Percentiles rank a stretch among this genome's conserved stretches.
phyloP scores from a whole-genome alignment of 2,888 invertebrate genomes.

The Nezara viridula region DNA sequence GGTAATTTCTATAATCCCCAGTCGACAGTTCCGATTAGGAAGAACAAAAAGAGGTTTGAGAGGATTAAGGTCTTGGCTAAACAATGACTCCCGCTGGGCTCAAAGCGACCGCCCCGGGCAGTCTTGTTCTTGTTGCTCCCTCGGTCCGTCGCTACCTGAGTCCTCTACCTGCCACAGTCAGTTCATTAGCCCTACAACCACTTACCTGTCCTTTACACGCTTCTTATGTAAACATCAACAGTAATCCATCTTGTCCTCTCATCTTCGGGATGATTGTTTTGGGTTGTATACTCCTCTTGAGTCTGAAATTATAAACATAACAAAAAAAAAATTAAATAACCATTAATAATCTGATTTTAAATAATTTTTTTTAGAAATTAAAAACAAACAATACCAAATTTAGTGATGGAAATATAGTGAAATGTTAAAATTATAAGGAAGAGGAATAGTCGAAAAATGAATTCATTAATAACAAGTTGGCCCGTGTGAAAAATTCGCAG shows the following conservation, averaged over 20 bases:
- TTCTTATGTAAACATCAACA: conserved; percentile 25
- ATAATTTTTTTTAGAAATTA: too few relatives aligned
- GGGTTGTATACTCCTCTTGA: neutral
- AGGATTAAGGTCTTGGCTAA: neutral
- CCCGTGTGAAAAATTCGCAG: too few relatives aligned
- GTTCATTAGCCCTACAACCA: conserved; percentile 13
- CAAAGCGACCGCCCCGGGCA: neutral
- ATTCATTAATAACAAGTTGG: too few relatives aligned
- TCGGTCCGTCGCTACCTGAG: neutral
- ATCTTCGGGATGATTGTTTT: neutral
- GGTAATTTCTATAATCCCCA: conserved; percentile 27
- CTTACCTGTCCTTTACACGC: conserved; percentile 26
- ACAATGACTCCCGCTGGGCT: neutral
- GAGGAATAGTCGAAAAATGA: too few relatives aligned
- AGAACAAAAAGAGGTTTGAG: conserved; percentile 2
- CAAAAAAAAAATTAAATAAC: too few relatives aligned
- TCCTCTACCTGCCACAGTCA: neutral
- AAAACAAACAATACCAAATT: too few relatives aligned
- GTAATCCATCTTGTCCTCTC: neutral
- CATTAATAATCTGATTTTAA: too few relatives aligned
- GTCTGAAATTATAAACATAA: too few relatives aligned
- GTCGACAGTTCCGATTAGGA: conserved; percentile 15
- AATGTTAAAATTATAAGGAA: too few relatives aligned
- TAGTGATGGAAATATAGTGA: too few relatives aligned
- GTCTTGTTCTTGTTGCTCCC: neutral